Evolutionary conservation across 2,113 vertebrate species (phyloP), one percentile per base, ranked within the genome.

Genomic region (Oncorhynchus clarkii): DNA sequence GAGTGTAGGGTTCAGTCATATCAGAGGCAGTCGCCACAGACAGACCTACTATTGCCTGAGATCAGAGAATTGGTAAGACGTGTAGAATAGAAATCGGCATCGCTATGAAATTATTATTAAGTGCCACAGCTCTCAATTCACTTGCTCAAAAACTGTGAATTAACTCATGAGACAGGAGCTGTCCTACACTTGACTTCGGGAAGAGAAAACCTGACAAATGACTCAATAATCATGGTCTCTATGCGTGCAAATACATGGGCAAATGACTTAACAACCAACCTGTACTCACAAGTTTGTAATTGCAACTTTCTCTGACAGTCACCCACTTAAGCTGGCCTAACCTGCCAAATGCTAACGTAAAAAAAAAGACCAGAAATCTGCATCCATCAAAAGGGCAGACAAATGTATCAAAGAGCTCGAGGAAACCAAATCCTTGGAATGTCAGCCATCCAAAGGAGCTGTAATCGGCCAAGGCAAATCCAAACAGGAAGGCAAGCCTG

Each of bases 401-500:
- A 80, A 82, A 78, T 76, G 31, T 66, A 14, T 80, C 85, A 64
- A 78, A 80, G 77, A 9, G 27, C 59, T 31, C 2, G 20, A 67
- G 78, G 14, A 74, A 77, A 74, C 20, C 20, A 81, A 86, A 77
- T 80, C 85, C 65, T 76, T 49, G n/a, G 74, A 83, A 81, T 4
- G 9, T 69, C 70, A 67, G 48, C 70, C 67, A 76, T 83, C 62
- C 76, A 60, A 51, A 22, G 27, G 65, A 80, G 78, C 60, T 16
- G 74, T 77, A 86, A 89, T 84, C 65, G 5, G 57, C 71, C 27
- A 71, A 14, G 73, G 76, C 31, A 74, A 81, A 84, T 86, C 80
- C 76, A 72, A 82, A 81, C 70, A 78, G 73, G 80, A 48, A 67
- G 67, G 65, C 39, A 76, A 70, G 72, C 76, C 68, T 26, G 78